Conservation (phyloP, 92 coral and sea anemone species). For the Umimayanthus kanabou region DNA sequence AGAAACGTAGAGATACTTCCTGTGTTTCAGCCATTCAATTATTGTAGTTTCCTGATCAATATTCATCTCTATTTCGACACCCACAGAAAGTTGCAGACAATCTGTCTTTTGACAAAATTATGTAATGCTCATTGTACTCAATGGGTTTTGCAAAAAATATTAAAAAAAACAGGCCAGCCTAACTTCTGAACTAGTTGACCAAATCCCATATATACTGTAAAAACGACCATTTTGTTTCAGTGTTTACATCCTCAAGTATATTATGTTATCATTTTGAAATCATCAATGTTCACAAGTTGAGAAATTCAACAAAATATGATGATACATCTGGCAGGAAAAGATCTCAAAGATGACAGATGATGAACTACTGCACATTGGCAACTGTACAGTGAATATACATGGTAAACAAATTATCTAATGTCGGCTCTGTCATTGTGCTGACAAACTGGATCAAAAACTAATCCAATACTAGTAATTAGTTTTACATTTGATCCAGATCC, state of each 20-base stretch:
- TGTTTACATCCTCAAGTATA: no score
- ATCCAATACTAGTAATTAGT: no score
- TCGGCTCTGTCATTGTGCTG: no score
- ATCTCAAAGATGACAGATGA: no score
- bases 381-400: no score
- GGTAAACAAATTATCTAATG: no score
- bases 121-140: not conserved
- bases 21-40: not conserved
- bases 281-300: not conserved
- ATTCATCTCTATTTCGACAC: not conserved
- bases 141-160: not conserved
- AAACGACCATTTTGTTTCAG: not conserved
- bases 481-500: no score
- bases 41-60: no score
- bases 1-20: not conserved
- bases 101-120: not conserved
- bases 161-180: not conserved
- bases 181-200: not conserved
- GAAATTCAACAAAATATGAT: no score
- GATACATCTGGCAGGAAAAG: no score
- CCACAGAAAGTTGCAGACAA: not conserved
- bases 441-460: no score
- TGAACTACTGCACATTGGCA: no score
- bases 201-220: not conserved
- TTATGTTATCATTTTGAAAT: not conserved